These are phyloP conservation scores for Ooceraea biroi DNA, from an alignment of 1,140 invertebrate genomes.

Conservation along the genomic window DNA sequence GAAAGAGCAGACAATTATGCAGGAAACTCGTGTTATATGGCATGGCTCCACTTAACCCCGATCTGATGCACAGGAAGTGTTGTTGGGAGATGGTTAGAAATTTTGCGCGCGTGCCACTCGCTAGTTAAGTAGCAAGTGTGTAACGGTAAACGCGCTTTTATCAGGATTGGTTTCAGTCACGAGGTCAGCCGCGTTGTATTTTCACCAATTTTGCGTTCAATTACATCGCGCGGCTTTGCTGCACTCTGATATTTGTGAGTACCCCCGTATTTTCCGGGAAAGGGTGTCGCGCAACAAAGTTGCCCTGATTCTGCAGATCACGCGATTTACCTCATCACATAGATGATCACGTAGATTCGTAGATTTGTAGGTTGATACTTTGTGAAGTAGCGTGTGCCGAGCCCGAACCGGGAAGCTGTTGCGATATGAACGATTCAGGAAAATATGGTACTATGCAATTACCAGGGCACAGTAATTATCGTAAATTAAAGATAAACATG, in stretches of 20 bases:
- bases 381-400: neutral
- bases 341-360: too few species aligned
- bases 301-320: conserved; percentile 5
- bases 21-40: conserved; percentile 15
- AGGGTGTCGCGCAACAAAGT: conserved; percentile 18
- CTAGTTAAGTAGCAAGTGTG: conserved; percentile 27
- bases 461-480: conserved; percentile 7
- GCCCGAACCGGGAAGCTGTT: neutral
- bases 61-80: neutral
- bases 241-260: conserved; percentile 20
- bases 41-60: neutral
- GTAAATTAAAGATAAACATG: conserved; percentile 34
- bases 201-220: conserved; percentile 27
- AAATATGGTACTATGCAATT: conserved; percentile 13
- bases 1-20: conserved; percentile 11
- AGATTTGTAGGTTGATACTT: conserved; percentile 17
- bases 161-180: conserved; percentile 37
- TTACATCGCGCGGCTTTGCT: conserved; percentile 7
- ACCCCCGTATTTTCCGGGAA: conserved; percentile 16
- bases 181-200: conserved; percentile 8
- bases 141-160: conserved; percentile 44
- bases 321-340: neutral
- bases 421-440: neutral
- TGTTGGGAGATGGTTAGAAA: conserved; percentile 3
- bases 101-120: conserved; percentile 26